phyloP scores from a whole-genome alignment of 2,888 invertebrate species.

The Mantis religiosa region DNA sequence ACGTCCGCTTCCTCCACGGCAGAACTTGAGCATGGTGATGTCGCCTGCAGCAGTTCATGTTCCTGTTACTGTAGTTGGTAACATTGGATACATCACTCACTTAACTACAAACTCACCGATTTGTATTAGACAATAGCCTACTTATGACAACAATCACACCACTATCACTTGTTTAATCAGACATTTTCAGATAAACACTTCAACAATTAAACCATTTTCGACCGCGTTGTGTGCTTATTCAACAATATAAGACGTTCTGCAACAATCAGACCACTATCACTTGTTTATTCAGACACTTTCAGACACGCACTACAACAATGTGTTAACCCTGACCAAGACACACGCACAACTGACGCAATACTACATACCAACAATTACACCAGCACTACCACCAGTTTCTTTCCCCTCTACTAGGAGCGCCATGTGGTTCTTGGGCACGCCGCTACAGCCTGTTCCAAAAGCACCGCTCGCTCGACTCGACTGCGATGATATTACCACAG shows the following conservation, averaged over 20 bases:
- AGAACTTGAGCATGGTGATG: constrained; percentile 9
- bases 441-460: neutral
- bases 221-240: no score
- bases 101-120: no score
- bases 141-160: no score
- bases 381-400: neutral
- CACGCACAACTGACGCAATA: neutral
- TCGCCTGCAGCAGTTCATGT: neutral
- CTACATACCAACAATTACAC: neutral
- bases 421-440: neutral
- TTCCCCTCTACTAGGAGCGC: neutral
- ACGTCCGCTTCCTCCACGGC: constrained; percentile 11
- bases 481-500: neutral
- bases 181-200: no score
- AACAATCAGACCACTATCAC: no score
- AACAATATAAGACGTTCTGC: no score
- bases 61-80: neutral
- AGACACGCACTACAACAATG: neutral
- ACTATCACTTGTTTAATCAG: no score
- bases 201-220: no score
- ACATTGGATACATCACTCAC: no score
- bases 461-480: neutral
- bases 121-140: no score
- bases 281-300: no score
- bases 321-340: neutral